A percentile compares a stretch with the other conserved stretches of the same genome.
phyloP scores from a whole-genome alignment of 2,797 vertebrate genomes.

The Enoplosus armatus region DNA sequence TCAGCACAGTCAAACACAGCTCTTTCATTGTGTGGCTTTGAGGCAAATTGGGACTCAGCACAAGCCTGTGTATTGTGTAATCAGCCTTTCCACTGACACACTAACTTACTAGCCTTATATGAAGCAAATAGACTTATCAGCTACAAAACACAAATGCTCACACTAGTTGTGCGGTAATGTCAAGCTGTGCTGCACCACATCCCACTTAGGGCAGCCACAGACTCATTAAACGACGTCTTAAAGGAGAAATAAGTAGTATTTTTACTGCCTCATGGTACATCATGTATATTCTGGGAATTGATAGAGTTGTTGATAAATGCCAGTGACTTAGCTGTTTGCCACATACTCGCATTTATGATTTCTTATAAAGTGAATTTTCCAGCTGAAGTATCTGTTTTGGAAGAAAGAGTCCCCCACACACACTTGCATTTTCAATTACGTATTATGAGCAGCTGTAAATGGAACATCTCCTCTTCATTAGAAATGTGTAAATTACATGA shows the following conservation, averaged over 20 bases:
- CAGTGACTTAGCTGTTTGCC: conserved; percentile 25
- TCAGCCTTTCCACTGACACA: conserved; percentile 56
- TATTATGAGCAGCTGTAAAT: conserved; percentile 20
- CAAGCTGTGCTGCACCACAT: conserved; percentile 55
- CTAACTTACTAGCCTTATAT: conserved; percentile 61
- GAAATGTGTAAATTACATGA: background rate
- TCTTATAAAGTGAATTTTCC: conserved; percentile 36
- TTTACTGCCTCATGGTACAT: conserved; percentile 44
- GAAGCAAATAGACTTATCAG: conserved; percentile 62
- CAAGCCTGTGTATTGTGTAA: conserved; percentile 58
- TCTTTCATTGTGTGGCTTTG: conserved; percentile 33
- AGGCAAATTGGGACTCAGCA: conserved; percentile 49
- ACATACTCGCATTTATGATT: conserved; percentile 22
- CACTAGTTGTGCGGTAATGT: conserved; percentile 44
- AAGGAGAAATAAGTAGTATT: conserved; percentile 48
- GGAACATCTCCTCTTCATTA: conserved; percentile 34
- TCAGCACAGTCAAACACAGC: conserved; percentile 42
- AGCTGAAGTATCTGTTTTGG: conserved; percentile 40
- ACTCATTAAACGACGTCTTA: conserved; percentile 52
- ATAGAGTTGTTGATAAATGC: conserved; percentile 36
- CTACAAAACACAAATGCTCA: conserved; percentile 51
- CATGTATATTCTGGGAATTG: conserved; percentile 29
- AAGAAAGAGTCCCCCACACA: background rate
- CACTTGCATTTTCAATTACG: conserved; percentile 40
- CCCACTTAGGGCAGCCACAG: conserved; percentile 53